These are phyloP conservation scores for Acanthacorydalis orientalis DNA, from an alignment of 2,888 invertebrate genomes.

Conservation along the genomic window DNA sequence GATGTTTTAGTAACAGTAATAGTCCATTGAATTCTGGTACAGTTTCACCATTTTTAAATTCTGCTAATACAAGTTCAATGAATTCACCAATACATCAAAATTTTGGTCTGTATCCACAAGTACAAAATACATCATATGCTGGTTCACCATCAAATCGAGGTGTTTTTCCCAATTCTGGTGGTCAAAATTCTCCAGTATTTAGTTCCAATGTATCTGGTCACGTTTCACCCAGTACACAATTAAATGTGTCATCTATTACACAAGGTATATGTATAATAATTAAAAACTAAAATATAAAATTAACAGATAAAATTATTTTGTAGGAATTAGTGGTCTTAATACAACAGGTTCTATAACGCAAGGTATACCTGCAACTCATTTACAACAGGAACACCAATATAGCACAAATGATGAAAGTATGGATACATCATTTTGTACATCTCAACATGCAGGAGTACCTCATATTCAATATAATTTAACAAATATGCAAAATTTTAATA, in stretches of 20 bases:
- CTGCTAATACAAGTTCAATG: conserved; percentile 18
- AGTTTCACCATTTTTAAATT: conserved; percentile 16
- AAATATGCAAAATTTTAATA: conserved; percentile 15
- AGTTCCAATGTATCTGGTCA: conserved; percentile 15
- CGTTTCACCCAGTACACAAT: conserved; percentile 14
- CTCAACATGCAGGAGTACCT: conserved; percentile 15
- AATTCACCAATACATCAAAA: conserved; percentile 17
- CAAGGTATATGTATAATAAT: conserved; percentile 25
- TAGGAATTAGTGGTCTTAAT: conserved; percentile 56
- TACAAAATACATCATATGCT: background rate
- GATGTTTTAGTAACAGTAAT: conserved; percentile 23
- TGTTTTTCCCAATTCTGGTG: conserved; percentile 15
- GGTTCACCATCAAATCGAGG: conserved; percentile 3
- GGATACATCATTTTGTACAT: background rate
- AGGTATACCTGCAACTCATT: conserved; percentile 41
- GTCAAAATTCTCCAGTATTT: conserved; percentile 20
- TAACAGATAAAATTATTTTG: background rate
- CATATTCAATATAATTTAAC: conserved; percentile 10
- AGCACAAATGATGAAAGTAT: conserved; percentile 1
- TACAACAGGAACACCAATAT: conserved; percentile 13
- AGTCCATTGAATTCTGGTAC: conserved; percentile 17
- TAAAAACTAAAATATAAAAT: background rate
- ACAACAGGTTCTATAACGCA: conserved; percentile 56
- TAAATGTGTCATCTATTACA: conserved; percentile 34
- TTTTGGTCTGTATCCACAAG: background rate